phyloP scores from a whole-genome alignment of 2,888 invertebrate species.

The Cheilosia urbana region DNA sequence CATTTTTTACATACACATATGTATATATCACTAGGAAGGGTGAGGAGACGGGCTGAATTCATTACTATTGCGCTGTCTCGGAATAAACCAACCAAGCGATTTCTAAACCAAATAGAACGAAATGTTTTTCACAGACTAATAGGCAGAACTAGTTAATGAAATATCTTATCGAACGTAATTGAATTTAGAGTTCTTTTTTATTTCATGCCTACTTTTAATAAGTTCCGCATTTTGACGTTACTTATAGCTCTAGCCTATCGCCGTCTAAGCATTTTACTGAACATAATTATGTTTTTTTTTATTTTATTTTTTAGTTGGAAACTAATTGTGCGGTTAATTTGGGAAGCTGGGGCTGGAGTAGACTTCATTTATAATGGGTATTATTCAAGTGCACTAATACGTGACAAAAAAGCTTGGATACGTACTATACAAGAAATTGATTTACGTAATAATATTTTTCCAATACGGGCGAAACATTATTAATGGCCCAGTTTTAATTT shows the following conservation, averaged over 20 bases:
- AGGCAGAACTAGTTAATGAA: slow-evolving; percentile 13
- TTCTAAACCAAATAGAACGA: slow-evolving; percentile 29
- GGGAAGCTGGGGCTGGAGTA: not conserved
- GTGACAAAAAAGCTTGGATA: slow-evolving; percentile 20
- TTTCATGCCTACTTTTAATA: not conserved
- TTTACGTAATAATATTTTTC: slow-evolving; percentile 47
- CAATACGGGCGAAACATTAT: slow-evolving; percentile 11
- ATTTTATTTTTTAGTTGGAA: not conserved
- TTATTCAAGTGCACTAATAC: not conserved
- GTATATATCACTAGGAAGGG: not conserved
- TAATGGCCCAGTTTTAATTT: not conserved
- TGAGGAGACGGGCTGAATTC: slow-evolving; percentile 25
- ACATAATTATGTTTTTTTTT: not conserved
- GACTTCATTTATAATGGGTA: not conserved
- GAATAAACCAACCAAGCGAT: slow-evolving; percentile 14
- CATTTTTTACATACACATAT: not conserved
- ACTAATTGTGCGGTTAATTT: slow-evolving; percentile 1
- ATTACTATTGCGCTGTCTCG: slow-evolving; percentile 28
- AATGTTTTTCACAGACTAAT: slow-evolving; percentile 24
- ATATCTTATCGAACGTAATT: slow-evolving; percentile 10
- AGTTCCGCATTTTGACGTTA: not conserved
- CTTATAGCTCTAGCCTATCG: not conserved
- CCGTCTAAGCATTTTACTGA: not conserved
- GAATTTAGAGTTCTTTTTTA: not conserved
- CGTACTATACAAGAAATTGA: slow-evolving; percentile 18